Percentiles rank a stretch among this genome's conserved stretches.
Evolutionary conservation across 2,888 invertebrate genomes (phyloP).

Genomic region (Parnassius orleans): DNA sequence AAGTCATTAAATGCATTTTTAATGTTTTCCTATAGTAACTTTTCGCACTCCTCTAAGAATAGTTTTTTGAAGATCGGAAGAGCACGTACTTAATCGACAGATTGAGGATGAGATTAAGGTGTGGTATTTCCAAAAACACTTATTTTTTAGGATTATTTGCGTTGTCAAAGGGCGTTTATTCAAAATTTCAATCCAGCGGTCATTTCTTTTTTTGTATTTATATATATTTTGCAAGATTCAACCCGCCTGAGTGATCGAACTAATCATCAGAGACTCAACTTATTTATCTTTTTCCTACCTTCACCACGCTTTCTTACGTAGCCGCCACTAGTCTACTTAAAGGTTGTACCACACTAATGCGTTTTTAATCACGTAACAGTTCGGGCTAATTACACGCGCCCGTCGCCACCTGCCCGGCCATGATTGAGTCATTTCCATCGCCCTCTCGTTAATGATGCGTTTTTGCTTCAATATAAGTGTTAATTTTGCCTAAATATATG

Average conservation of each 20-base stretch:
- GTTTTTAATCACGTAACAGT: conserved; percentile 56
- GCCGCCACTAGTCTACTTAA: conserved; percentile 18
- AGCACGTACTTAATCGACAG: too few relatives aligned
- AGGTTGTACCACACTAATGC: conserved; percentile 39
- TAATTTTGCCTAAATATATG: conserved; percentile 35
- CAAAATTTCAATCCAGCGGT: too few relatives aligned
- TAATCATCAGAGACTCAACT: neutral
- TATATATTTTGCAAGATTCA: neutral
- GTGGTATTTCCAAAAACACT: too few relatives aligned
- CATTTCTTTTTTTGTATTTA: neutral
- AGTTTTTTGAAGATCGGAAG: too few relatives aligned
- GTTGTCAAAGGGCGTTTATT: too few relatives aligned
- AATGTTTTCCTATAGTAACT: too few relatives aligned
- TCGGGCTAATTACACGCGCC: conserved; percentile 39
- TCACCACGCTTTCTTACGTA: conserved; percentile 19
- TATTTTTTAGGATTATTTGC: too few relatives aligned
- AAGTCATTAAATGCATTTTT: too few relatives aligned
- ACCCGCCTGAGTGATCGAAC: neutral
- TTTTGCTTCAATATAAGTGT: conserved; percentile 38
- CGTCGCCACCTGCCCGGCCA: conserved; percentile 36
- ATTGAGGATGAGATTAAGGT: too few relatives aligned
- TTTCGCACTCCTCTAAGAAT: too few relatives aligned
- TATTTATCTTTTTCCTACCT: conserved; percentile 17
- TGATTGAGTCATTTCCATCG: conserved; percentile 46
- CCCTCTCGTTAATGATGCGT: conserved; percentile 39